phyloP scores from a whole-genome alignment of 2,113 vertebrate genomes.

The Psittacula cyanocephala region DNA sequence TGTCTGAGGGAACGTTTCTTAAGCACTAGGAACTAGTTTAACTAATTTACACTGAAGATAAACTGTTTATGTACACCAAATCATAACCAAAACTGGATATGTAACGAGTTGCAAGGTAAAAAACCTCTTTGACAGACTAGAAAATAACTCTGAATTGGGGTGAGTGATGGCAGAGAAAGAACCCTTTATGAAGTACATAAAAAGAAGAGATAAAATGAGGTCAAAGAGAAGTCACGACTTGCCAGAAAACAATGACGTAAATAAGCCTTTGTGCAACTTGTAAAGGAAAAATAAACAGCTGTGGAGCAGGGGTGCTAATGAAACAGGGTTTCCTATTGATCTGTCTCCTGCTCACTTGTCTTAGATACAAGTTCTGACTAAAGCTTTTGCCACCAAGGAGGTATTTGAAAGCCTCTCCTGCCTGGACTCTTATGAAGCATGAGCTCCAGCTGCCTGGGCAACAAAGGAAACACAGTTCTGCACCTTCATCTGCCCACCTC shows the following conservation, averaged over 20 bases:
- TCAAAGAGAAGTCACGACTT: background rate
- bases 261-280: background rate
- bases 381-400: background rate
- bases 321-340: background rate
- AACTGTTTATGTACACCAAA: background rate
- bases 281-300: background rate
- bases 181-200: background rate
- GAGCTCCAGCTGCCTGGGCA: background rate
- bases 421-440: background rate
- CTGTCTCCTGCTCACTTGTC: background rate
- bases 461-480: background rate
- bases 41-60: background rate
- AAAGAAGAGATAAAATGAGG: background rate
- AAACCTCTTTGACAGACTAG: background rate
- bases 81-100: background rate
- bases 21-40: background rate
- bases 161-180: background rate
- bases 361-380: background rate
- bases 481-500: background rate
- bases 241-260: background rate
- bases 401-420: background rate
- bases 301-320: background rate
- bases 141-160: background rate
- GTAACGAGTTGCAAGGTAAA: background rate
- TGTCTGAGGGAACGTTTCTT: background rate